A percentile compares a stretch with the other conserved stretches of the same genome.
phyloP scores from a whole-genome alignment of 1,140 invertebrate species.

The Drosophila sulfurigaster region DNA sequence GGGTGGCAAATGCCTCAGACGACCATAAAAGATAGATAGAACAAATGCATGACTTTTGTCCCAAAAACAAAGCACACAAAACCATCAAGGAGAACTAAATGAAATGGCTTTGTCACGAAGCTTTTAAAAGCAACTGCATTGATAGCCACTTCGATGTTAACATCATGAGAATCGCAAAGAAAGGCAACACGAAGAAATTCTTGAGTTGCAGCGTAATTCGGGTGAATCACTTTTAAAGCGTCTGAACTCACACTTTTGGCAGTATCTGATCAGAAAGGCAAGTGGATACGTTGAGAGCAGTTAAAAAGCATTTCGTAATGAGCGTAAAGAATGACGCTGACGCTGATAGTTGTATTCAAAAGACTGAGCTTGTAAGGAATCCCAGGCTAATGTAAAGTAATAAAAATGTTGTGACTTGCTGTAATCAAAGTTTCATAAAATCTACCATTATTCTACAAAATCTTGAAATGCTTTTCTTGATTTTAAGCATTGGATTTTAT shows the following conservation, averaged over 20 bases:
- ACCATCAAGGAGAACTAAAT: constrained; percentile 26
- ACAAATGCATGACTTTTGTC: constrained; percentile 58
- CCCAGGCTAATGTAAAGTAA: too few species aligned
- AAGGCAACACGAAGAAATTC: constrained; percentile 4
- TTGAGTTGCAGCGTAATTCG: constrained; percentile 30
- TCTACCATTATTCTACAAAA: too few species aligned
- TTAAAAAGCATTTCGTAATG: neutral
- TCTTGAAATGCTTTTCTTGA: too few species aligned
- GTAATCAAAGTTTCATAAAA: too few species aligned
- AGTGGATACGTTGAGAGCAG: neutral
- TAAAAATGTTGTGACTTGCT: too few species aligned
- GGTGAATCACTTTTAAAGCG: constrained; percentile 47
- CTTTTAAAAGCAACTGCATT: constrained; percentile 57
- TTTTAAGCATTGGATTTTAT: too few species aligned
- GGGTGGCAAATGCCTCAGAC: constrained; percentile 73
- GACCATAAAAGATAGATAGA: constrained; percentile 69
- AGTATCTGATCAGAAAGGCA: neutral
- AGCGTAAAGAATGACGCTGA: neutral
- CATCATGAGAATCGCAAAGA: constrained; percentile 41
- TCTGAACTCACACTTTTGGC: constrained; percentile 27
- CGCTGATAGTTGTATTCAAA: neutral
- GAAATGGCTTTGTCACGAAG: constrained; percentile 80
- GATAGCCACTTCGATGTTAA: neutral
- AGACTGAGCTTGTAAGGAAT: neutral
- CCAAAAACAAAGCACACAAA: constrained; percentile 22